Evolutionary conservation across 2,888 invertebrate species (phyloP), one percentile per base, ranked within the genome.

Genomic region (Uropetala carovei): DNA sequence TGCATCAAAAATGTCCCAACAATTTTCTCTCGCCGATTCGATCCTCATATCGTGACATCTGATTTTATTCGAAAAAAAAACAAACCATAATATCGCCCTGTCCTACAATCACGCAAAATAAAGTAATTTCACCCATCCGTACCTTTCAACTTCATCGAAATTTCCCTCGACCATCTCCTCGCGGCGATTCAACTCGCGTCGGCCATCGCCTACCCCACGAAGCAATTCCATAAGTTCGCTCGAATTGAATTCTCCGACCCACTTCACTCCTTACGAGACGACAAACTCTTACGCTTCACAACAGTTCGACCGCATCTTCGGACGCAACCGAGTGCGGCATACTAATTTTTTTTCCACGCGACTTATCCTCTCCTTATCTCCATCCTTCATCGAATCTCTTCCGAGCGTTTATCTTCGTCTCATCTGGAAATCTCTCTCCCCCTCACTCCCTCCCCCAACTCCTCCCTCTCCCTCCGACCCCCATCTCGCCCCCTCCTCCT

Each of bases 341-440:
- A 11, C 89, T 56, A 64, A 89, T 89, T 89, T 89, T 83, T 83
- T 64, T 89, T 64, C 75, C 75, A 4, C 75, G 89, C 89, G 68
- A 89, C 64, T 89, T 89, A 89, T 89, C 89, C 64, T 18, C 11
- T 4, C 43, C 64, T 59, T 89, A 43, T 64, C 64, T 64, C 18
- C 27, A 60, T 60, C 64, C 64, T 30, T 43, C 89, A 89, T 89
- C 89, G 68, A n/a, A 89, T 89, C 89, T 89, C 13, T 27, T 8
- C 89, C 60, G 10, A 10, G 68, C 18, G 89, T 89, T 89, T 68
- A 89, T 89, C 89, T 89, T 68, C 43, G 89, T 89, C 89, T 68
- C 60, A 89, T 89, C 89, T 13, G 8, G 16, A 86, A 30, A 89
- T 89, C 89, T 89, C 43, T 5, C 5, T 64, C 43, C 89, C 89